Evolutionary conservation across 2,888 invertebrate species (phyloP).

Genomic region (Cheilosia impressa): DNA sequence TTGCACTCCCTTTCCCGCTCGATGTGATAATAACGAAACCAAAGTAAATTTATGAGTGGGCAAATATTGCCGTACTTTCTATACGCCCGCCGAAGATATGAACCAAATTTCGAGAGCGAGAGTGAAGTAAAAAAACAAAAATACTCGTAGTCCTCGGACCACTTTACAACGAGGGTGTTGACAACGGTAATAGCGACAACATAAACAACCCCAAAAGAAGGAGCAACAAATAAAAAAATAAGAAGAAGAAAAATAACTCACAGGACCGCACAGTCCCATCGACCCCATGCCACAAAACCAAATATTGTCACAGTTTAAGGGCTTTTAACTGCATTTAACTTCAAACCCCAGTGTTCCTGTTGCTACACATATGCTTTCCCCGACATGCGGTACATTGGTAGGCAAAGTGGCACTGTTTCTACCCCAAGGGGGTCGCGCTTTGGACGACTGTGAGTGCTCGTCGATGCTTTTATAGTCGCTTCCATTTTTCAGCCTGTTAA

Average conservation of each 20-base stretch:
- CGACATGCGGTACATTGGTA: conserved; percentile 32
- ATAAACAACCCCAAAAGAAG: conserved; percentile 57
- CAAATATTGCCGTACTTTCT: conserved; percentile 64
- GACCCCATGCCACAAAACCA: conserved; percentile 62
- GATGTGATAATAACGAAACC: conserved; percentile 68
- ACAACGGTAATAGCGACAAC: conserved; percentile 68
- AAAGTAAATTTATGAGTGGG: conserved; percentile 72
- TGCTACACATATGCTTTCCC: conserved; percentile 12
- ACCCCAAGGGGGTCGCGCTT: conserved; percentile 11
- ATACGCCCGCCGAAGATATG: conserved; percentile 34
- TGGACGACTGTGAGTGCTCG: conserved; percentile 23
- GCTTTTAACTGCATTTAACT: conserved; percentile 73
- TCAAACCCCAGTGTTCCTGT: conserved; percentile 42
- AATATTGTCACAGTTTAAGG: conserved; percentile 69
- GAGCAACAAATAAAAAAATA: conserved; percentile 6
- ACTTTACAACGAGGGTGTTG: conserved; percentile 69
- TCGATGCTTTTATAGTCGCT: conserved; percentile 54
- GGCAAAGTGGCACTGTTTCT: conserved; percentile 39
- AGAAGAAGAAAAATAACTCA: conserved; percentile 5
- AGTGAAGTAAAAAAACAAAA: conserved; percentile 26
- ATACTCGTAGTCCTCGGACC: conserved; percentile 55
- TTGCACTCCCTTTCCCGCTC: conserved; percentile 34
- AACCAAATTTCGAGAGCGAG: conserved; percentile 48
- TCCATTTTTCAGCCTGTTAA: conserved; percentile 38
- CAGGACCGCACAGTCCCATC: conserved; percentile 32